Evolutionary conservation across 2,797 vertebrate genomes (phyloP).

Genomic region (Epinephelus coioides): DNA sequence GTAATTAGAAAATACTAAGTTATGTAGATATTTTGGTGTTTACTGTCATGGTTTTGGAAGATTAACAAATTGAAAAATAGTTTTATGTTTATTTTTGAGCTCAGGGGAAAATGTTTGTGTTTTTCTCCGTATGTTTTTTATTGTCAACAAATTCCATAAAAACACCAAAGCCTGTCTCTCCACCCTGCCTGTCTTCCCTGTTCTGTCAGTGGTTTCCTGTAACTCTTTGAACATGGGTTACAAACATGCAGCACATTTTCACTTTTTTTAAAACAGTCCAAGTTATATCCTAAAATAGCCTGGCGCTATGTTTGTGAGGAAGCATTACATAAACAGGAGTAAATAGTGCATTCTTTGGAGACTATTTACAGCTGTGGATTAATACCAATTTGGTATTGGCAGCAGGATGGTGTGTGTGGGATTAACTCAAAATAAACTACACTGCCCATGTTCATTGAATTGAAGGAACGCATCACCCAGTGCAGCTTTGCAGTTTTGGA

Average conservation of each 20-base stretch:
- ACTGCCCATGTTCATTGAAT: background rate
- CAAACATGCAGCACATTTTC: background rate
- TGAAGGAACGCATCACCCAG: background rate
- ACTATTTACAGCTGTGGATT: conserved; percentile 13
- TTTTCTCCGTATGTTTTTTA: background rate
- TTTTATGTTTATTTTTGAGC: background rate
- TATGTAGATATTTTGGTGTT: background rate
- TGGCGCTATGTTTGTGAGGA: background rate
- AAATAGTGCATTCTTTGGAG: background rate
- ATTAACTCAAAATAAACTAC: conserved; percentile 16
- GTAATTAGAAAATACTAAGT: background rate
- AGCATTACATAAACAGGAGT: background rate
- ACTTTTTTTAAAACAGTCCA: background rate
- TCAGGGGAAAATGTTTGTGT: background rate
- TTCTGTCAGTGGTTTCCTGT: too few relatives aligned
- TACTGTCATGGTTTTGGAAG: background rate
- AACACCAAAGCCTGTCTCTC: background rate
- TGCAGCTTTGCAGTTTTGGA: background rate
- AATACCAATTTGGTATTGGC: background rate
- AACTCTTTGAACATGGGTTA: background rate
- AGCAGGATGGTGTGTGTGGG: background rate
- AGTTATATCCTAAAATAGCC: background rate
- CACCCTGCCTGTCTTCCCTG: too few relatives aligned
- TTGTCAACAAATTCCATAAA: background rate
- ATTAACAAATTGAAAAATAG: background rate